Base-by-base conservation (phyloP, 1,140 invertebrate genomes). In the Whitmania pigra region DNA sequence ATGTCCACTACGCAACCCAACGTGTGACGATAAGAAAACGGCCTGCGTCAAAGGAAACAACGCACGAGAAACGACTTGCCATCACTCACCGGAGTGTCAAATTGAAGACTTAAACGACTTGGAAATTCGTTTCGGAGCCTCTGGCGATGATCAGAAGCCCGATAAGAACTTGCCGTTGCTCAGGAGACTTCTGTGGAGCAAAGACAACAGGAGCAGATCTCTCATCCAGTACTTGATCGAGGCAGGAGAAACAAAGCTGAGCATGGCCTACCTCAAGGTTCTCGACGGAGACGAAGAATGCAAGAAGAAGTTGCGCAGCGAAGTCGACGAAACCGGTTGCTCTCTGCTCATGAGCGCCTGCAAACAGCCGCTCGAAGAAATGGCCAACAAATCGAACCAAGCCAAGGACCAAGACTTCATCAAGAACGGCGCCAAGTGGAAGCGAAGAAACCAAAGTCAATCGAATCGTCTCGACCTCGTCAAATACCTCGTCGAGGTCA, bases 271-370 rank as follows among this genome's bases (percentile, higher is more conserved):
- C 29, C 36, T 22, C 57, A 69, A 22, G 31, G 11, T 69, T 11
- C 36, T 40, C 25, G 67, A 69, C 0, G 67, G 25, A 31, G 57
- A 63, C 18, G 57, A 22, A 63, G 36, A 9, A 11, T 22, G n/a
- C 27, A 31, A 9, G 22, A 70, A 57, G 13, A 18, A 31, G 22
- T 53, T 40, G 53, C 53, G 29, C 5, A 31, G 2, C 25, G 67
- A 73, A n/a, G 18, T 22, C 20, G 72, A 73, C 67, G n/a, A 70
- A 53, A 57, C 22, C 31, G 72, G 72, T 25, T 53, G 40, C 22
- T 53, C 72, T 20, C 31, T 73, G 53, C 54, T 73, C 67, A 73
- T 73, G 72, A n/a, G 53, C 40, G 67, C 72, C 27, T 73, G 67
- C 27, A 71, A 54, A 25, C 67, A 72, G 13, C 43, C 72, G 7